Percentiles rank a stretch among this genome's conserved stretches.
Conservation (phyloP, 2,113 vertebrate species). For the Epinephelus fuscoguttatus region DNA sequence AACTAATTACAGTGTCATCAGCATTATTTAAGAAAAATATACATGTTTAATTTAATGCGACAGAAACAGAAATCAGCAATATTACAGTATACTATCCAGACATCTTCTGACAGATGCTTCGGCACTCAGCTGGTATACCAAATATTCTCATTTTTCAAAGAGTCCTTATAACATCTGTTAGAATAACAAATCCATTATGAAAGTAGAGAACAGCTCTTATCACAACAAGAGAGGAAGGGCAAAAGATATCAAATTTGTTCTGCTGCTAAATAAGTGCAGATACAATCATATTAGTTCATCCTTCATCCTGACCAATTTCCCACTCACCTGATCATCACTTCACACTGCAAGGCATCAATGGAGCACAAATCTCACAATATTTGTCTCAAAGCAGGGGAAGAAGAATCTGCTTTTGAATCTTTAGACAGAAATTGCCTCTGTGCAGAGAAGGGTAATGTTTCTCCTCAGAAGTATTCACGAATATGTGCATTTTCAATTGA, state of each 20-base stretch:
- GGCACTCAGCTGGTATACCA: neutral
- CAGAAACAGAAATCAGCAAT: neutral
- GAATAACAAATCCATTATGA: slow-evolving; percentile 15
- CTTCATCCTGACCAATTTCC: slow-evolving; percentile 18
- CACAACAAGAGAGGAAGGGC: slow-evolving; percentile 18
- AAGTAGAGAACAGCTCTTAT: slow-evolving; percentile 21
- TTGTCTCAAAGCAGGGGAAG: slow-evolving; percentile 1
- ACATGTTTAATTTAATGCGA: neutral
- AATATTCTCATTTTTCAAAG: slow-evolving; percentile 12
- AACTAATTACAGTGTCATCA: slow-evolving; percentile 12
- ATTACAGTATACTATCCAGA: neutral
- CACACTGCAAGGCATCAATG: neutral
- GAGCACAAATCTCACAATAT: slow-evolving; percentile 1
- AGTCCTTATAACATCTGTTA: neutral
- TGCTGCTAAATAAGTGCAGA: slow-evolving; percentile 22
- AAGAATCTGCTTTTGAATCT: neutral
- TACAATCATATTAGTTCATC: slow-evolving; percentile 8
- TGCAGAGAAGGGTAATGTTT: neutral
- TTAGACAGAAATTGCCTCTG: neutral
- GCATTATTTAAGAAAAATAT: slow-evolving; percentile 17
- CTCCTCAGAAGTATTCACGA: neutral
- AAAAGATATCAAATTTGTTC: slow-evolving; percentile 21
- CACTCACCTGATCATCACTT: slow-evolving; percentile 26
- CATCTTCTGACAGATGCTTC: neutral
- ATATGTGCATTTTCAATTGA: neutral